A percentile compares a stretch with the other conserved stretches of the same genome.
These are phyloP conservation scores for Watersipora subatra DNA, from an alignment of 1,140 invertebrate species.

Conservation along the genomic window DNA sequence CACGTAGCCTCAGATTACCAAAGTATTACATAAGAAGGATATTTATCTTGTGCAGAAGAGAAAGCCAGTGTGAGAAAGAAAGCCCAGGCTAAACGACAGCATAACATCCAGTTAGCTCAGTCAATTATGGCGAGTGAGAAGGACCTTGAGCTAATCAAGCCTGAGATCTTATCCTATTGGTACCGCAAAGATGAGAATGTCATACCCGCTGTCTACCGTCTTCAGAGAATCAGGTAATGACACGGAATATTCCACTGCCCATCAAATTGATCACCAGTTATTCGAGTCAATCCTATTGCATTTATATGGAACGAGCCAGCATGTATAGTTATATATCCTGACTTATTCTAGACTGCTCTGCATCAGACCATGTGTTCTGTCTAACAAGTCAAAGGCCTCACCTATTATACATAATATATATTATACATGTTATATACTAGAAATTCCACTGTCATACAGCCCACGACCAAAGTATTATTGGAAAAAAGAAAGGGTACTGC, in stretches of 20 bases:
- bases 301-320: not conserved
- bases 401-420: not conserved
- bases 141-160: constrained; percentile 9
- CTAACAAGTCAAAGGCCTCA: not conserved
- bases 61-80: not conserved
- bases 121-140: not conserved
- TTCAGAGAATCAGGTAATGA: constrained; percentile 46
- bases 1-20: no score
- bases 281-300: not conserved
- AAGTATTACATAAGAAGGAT: no score
- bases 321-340: no score
- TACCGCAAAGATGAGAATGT: constrained; percentile 51
- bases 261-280: no score
- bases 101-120: not conserved
- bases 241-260: no score
- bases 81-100: not conserved
- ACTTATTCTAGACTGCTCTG: not conserved
- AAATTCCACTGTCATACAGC: no score
- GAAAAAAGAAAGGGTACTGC: no score
- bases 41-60: not conserved
- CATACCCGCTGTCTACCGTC: constrained; percentile 60
- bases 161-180: constrained; percentile 47
- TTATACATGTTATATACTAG: no score
- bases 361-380: not conserved
- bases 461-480: no score